Evolutionary conservation across 2,888 invertebrate genomes (phyloP), one percentile per base, ranked within the genome.

Genomic region (Yponomeuta evonymella): DNA sequence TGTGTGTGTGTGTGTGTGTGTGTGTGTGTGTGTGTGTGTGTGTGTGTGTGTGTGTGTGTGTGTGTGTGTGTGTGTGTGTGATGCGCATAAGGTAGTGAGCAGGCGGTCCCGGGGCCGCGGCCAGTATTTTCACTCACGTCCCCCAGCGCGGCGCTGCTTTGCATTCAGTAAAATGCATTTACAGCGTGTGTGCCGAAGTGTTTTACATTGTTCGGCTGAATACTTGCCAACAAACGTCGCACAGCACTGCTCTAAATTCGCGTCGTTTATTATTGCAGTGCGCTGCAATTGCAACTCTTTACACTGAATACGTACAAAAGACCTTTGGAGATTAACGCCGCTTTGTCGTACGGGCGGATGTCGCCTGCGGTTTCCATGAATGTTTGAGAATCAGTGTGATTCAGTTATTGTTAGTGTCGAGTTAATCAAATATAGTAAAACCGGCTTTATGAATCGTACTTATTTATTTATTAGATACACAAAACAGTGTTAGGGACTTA

Each of bases 81-180:
- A 23, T 23, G 23, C 23, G 23, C 23, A 23, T 23, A 23, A 23
- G 23, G 33, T 33, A 33, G 69, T 72, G 71, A 48, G 69, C 70
- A 15, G 51, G 51, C 51, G 51, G 12, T 9, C 51, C 51, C 15
- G 51, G 51, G 51, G 3, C 51, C 51, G 23, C 23, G 15, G 15
- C 51, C 51, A 15, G 51, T 58, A 58, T 15, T 15, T 58, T 58
- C 51, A 58, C 51, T 58, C 12, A 58, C 2, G 15, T 58, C 51
- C 51, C 51, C 51, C 1, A 58, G 51, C 51, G 11, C 51, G 51
- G 51, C 15, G 51, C 51, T 58, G 51, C 51, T 58, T 58, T 58
- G 51, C 12, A 58, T 58, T 58, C 51, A 58, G 51, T 58, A 15
- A 58, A 58, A 58, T 58, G 51, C 51, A 58, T 58, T 58, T 58